Evolutionary conservation across 2,888 invertebrate genomes (phyloP).

Genomic region (Drosophila mulleri): DNA sequence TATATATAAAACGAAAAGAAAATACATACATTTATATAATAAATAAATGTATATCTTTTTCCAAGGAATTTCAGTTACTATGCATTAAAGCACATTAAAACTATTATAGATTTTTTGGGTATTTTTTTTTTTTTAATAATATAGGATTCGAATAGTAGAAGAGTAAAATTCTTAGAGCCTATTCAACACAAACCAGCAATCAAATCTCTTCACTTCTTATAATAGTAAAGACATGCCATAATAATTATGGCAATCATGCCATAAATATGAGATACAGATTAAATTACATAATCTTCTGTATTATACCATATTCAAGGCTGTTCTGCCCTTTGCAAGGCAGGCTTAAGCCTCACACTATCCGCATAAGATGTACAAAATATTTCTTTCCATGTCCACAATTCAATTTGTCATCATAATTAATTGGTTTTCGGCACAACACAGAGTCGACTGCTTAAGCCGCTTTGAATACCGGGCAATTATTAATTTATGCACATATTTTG

Average conservation of each 20-base stretch:
- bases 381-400: neutral
- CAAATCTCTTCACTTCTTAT: neutral
- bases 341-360: neutral
- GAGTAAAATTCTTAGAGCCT: too few species aligned
- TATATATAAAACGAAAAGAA: too few species aligned
- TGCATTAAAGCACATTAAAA: too few species aligned
- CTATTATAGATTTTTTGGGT: too few species aligned
- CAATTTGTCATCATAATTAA: neutral
- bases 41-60: too few species aligned
- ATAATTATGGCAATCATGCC: too few species aligned
- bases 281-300: neutral
- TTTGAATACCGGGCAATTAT: slow-evolving; percentile 27
- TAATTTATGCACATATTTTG: slow-evolving; percentile 68
- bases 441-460: neutral
- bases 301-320: neutral
- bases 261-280: too few species aligned
- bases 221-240: too few species aligned
- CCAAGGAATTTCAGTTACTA: too few species aligned
- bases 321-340: neutral
- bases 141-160: too few species aligned
- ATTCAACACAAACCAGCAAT: neutral
- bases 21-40: too few species aligned
- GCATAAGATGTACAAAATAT: neutral
- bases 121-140: too few species aligned
- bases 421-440: slow-evolving; percentile 16